Percentiles rank a stretch among this genome's conserved stretches.
These are phyloP conservation scores for Kuschelorhynchus macadamiae DNA, from an alignment of 2,888 invertebrate species.

Conservation along the genomic window DNA sequence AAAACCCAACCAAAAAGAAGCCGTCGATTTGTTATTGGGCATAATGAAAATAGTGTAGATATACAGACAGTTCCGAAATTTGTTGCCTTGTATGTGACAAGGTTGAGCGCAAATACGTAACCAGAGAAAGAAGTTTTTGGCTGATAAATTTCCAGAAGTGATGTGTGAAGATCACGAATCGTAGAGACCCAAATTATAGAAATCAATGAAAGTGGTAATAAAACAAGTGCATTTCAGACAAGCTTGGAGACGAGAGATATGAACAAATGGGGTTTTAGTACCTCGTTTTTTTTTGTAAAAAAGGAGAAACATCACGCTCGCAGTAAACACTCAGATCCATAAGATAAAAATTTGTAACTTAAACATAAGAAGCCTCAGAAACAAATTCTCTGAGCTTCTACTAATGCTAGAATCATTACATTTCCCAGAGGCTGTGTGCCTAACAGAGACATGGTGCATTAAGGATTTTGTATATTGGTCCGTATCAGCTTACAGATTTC, in stretches of 20 bases:
- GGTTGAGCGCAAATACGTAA: conserved; percentile 6
- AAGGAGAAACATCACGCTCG: too few species aligned
- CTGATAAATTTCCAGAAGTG: conserved; percentile 19
- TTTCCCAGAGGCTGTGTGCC: too few species aligned
- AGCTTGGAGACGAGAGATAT: conserved; percentile 9
- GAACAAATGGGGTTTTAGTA: conserved; percentile 20
- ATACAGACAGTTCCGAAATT: not conserved
- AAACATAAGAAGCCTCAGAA: too few species aligned
- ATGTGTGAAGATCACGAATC: conserved; percentile 17
- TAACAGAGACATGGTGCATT: too few species aligned
- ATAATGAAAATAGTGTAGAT: not conserved
- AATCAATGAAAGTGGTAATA: conserved; percentile 27
- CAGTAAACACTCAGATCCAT: not conserved
- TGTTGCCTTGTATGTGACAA: not conserved
- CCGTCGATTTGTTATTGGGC: conserved; percentile 4
- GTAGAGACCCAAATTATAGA: conserved; percentile 9
- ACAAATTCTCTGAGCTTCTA: too few species aligned
- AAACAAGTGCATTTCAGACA: conserved; percentile 11
- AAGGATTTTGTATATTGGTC: too few species aligned
- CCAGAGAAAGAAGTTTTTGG: conserved; percentile 1
- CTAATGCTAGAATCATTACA: too few species aligned
- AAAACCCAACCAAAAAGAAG: too few species aligned
- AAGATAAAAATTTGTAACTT: too few species aligned
- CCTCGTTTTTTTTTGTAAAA: not conserved
- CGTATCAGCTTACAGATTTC: too few species aligned